phyloP scores from a whole-genome alignment of 2,113 vertebrate genomes.

The Toxostoma redivivum region DNA sequence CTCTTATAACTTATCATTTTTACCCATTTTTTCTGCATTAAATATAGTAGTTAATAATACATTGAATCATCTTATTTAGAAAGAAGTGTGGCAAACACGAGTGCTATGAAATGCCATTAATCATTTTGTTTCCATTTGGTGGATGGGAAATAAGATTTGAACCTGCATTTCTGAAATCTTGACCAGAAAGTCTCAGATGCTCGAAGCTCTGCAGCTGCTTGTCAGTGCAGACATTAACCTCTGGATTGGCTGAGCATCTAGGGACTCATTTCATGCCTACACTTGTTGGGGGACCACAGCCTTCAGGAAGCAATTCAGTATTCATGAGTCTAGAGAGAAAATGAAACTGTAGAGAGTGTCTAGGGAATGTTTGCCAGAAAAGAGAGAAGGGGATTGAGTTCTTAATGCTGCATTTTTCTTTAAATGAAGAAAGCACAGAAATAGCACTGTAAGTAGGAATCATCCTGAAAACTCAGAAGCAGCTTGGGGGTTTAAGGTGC shows the following conservation, averaged over 20 bases:
- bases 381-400: background rate
- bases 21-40: background rate
- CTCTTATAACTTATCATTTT: background rate
- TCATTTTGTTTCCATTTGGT: background rate
- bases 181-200: background rate
- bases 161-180: background rate
- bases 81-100: background rate
- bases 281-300: background rate
- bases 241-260: background rate
- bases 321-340: background rate
- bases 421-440: background rate
- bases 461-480: background rate
- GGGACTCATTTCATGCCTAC: background rate
- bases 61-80: background rate
- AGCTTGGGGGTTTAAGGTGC: background rate
- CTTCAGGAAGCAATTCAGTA: background rate
- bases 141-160: background rate
- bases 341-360: background rate
- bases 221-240: background rate
- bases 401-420: background rate
- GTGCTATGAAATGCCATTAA: background rate
- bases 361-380: background rate
- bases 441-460: background rate
- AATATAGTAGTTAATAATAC: background rate
- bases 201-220: background rate